phyloP scores from a whole-genome alignment of 2,113 vertebrate species.

The Pelobates fuscus region DNA sequence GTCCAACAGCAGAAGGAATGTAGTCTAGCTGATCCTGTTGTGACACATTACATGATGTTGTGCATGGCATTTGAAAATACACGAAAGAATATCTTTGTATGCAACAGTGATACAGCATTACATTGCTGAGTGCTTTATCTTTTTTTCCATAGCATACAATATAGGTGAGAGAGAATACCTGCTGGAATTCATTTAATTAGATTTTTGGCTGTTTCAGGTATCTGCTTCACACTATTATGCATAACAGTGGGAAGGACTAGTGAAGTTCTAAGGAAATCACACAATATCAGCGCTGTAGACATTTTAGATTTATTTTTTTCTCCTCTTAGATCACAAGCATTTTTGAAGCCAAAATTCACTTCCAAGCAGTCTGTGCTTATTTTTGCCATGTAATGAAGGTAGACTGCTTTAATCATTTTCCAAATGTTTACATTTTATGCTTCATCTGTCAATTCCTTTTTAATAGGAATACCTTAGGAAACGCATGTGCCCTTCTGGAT shows the following conservation, averaged over 20 bases:
- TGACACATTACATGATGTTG: no score
- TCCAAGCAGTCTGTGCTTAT: slow-evolving; percentile 3
- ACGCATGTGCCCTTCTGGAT: accelerated
- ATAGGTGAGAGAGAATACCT: not conserved
- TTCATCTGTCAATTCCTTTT: not conserved
- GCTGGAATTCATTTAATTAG: not conserved
- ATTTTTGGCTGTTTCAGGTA: not conserved
- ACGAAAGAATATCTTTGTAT: no score
- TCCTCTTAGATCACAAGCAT: slow-evolving; percentile 3
- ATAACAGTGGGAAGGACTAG: not conserved
- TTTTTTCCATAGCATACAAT: not conserved
- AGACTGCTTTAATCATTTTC: slow-evolving; percentile 30
- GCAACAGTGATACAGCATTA: no score
- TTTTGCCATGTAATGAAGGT: slow-evolving; percentile 15
- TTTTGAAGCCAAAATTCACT: slow-evolving; percentile 3
- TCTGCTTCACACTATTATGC: slow-evolving; percentile 16
- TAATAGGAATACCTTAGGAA: slow-evolving; percentile 7
- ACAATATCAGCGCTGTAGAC: slow-evolving; percentile 1
- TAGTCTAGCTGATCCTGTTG: no score
- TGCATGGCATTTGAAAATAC: no score
- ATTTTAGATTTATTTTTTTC: not conserved
- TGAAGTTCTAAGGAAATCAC: not conserved
- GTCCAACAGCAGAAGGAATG: no score
- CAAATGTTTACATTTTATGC: not conserved
- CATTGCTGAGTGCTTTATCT: no score